Evolutionary conservation across 2,113 vertebrate genomes (phyloP).

Genomic region (Isurus oxyrinchus): DNA sequence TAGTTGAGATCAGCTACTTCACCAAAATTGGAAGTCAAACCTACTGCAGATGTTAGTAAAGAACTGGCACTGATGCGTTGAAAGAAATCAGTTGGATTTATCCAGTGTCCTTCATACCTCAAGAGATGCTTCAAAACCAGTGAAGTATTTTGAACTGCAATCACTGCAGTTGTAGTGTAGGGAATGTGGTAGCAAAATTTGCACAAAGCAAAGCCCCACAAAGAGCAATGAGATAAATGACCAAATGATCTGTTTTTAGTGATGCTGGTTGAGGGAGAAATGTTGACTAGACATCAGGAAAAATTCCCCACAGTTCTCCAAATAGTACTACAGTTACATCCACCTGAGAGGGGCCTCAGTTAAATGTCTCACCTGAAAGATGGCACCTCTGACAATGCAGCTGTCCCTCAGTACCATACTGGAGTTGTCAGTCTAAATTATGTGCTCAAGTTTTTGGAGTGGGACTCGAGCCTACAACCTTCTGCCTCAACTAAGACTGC

Average conservation of each 20-base stretch:
- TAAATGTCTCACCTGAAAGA: background rate
- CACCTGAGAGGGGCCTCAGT: background rate
- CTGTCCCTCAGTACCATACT: background rate
- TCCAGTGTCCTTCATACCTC: background rate
- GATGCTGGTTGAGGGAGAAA: background rate
- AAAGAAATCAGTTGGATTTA: background rate
- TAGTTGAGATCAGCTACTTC: background rate
- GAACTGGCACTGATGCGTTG: background rate
- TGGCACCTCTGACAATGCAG: background rate
- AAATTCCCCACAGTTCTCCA: background rate
- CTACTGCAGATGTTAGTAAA: background rate
- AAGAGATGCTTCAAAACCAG: background rate
- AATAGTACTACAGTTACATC: background rate
- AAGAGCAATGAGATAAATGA: background rate
- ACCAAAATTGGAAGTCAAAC: background rate
- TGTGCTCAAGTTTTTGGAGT: background rate
- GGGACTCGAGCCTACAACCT: background rate
- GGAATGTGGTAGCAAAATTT: background rate
- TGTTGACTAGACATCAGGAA: background rate
- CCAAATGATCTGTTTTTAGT: background rate
- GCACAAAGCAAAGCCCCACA: background rate
- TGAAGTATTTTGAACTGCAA: background rate
- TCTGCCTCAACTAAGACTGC: background rate
- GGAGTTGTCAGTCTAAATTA: background rate
- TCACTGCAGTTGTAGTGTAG: background rate